Evolutionary conservation across 2,113 vertebrate genomes (phyloP).

Genomic region (Catagonus wagneri): DNA sequence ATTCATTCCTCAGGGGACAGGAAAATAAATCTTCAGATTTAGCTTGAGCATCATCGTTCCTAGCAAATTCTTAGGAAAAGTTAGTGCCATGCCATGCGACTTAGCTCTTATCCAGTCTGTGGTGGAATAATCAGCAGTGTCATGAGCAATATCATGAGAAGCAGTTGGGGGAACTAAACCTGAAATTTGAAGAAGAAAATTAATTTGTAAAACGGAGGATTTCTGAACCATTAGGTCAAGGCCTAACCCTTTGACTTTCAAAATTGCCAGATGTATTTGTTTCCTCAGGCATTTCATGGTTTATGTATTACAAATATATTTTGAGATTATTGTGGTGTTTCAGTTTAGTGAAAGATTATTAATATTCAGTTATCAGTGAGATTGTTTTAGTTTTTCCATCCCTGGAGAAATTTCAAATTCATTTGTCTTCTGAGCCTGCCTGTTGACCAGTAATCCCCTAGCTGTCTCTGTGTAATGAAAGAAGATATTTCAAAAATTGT

Average conservation of each 20-base stretch:
- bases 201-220: not conserved
- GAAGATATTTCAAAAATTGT: not conserved
- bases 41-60: not conserved
- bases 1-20: not conserved
- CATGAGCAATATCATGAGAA: not conserved
- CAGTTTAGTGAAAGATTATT: not conserved
- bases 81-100: not conserved
- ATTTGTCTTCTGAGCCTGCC: not conserved
- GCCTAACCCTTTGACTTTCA: not conserved
- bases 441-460: not conserved
- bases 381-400: constrained; percentile 21
- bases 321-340: not conserved
- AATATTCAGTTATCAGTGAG: constrained; percentile 13
- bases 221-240: not conserved
- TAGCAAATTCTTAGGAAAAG: not conserved
- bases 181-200: constrained; percentile 13
- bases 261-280: not conserved
- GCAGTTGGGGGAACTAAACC: not conserved
- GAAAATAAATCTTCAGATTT: not conserved
- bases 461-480: not conserved
- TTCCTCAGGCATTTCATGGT: not conserved
- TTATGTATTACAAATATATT: not conserved
- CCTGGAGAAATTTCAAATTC: constrained; percentile 30
- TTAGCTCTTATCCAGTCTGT: not conserved
- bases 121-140: not conserved